These are phyloP conservation scores for Nesoenas mayeri DNA, from an alignment of 2,113 vertebrate genomes.

Conservation along the genomic window DNA sequence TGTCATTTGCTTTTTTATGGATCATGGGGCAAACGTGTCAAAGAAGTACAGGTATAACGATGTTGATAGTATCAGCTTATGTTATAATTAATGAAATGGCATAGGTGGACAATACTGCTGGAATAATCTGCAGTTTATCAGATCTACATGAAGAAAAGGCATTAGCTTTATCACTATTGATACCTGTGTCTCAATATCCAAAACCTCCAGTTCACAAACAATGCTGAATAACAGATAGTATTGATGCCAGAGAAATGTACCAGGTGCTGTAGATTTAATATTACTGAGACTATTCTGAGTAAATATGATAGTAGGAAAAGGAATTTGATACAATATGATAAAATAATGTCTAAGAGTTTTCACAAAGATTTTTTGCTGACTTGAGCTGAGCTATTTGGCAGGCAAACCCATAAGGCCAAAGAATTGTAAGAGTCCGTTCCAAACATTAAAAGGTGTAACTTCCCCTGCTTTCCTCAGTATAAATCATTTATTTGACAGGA, in stretches of 20 bases:
- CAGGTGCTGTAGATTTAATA: background rate
- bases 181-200: background rate
- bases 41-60: background rate
- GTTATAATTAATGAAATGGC: background rate
- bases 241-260: background rate
- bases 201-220: background rate
- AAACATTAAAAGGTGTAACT: fast-evolving
- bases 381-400: background rate
- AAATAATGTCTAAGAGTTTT: background rate
- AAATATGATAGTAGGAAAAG: background rate
- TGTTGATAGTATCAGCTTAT: background rate
- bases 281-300: background rate
- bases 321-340: background rate
- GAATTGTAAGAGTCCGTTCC: background rate
- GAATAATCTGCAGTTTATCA: background rate
- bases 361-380: background rate
- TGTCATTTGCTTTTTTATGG: background rate
- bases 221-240: background rate
- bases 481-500: background rate
- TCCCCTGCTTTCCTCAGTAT: fast-evolving
- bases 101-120: background rate
- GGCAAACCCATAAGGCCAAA: background rate
- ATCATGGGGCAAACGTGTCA: background rate
- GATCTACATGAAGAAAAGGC: background rate
- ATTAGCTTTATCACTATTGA: background rate